phyloP scores from a whole-genome alignment of 2,888 invertebrate species.

The Sialis fuliginosa region DNA sequence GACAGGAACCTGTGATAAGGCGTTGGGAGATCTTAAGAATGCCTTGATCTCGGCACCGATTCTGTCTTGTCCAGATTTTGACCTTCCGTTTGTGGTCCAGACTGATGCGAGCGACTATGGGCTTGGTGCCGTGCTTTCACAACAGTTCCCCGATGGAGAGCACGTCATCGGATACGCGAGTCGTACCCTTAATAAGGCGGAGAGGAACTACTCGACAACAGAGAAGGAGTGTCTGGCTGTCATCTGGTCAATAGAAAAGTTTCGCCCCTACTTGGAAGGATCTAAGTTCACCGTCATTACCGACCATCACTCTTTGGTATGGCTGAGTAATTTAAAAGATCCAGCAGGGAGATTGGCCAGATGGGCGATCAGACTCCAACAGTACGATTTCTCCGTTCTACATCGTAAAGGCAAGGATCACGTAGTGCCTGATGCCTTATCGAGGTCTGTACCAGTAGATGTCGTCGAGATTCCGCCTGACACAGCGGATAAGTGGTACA shows the following conservation, averaged over 20 bases:
- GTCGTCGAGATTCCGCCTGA: background rate
- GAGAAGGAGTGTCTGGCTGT: background rate
- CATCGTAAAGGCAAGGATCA: slow-evolving; percentile 8
- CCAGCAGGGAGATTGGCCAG: slow-evolving; percentile 10
- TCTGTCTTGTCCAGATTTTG: background rate
- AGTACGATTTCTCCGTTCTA: slow-evolving; percentile 8
- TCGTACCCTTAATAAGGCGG: background rate
- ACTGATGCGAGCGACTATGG: background rate
- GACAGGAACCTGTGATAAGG: background rate
- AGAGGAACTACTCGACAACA: background rate
- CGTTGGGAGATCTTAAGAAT: background rate
- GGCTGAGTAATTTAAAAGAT: slow-evolving; percentile 11
- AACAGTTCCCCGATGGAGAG: background rate
- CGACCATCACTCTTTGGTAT: slow-evolving; percentile 5
- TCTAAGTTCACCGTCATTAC: background rate
- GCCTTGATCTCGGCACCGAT: background rate
- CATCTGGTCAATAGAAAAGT: background rate
- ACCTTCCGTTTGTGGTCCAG: background rate
- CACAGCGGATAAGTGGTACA: slow-evolving; percentile 1
- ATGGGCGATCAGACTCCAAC: slow-evolving; percentile 9
- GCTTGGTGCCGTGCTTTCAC: background rate
- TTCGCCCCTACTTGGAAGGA: background rate
- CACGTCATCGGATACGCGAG: background rate
- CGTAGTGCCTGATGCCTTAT: slow-evolving; percentile 9
- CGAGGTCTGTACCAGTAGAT: background rate